phyloP scores from a whole-genome alignment of 2,113 vertebrate genomes.

The Vicugna pacos region DNA sequence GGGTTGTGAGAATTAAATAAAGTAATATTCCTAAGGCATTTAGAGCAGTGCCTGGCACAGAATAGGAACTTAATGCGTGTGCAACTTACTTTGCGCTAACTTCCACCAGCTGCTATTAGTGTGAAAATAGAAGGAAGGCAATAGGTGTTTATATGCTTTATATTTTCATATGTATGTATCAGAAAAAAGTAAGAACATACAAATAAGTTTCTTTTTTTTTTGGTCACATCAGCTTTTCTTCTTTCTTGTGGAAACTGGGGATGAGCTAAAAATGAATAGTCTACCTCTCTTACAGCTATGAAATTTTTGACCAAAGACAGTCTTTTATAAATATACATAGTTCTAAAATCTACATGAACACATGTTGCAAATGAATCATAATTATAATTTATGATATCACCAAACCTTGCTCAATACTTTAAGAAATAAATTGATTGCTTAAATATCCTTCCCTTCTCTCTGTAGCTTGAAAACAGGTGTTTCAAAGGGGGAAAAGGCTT shows the following conservation, averaged over 20 bases:
- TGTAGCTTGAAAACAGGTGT: background rate
- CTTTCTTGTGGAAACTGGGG: background rate
- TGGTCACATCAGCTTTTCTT: background rate
- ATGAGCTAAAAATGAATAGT: background rate
- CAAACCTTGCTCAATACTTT: slow-evolving; percentile 15
- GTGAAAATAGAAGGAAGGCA: background rate
- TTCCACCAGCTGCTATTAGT: background rate
- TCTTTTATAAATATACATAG: slow-evolving; percentile 16
- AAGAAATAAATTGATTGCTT: slow-evolving; percentile 49
- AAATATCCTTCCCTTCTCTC: background rate
- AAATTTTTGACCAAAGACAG: background rate
- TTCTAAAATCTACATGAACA: slow-evolving; percentile 20
- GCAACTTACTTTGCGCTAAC: background rate
- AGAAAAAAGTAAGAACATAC: background rate
- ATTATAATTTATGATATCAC: slow-evolving; percentile 21
- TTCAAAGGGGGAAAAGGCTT: background rate
- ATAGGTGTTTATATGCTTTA: background rate
- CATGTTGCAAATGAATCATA: slow-evolving; percentile 48
- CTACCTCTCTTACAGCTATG: background rate
- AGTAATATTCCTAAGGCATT: background rate
- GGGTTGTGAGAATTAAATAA: background rate
- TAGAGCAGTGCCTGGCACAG: background rate
- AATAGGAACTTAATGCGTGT: background rate
- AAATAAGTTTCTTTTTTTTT: background rate
- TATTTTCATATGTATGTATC: background rate